Base-by-base conservation (phyloP, 2,113 vertebrate genomes). In the Varanus salvator region DNA sequence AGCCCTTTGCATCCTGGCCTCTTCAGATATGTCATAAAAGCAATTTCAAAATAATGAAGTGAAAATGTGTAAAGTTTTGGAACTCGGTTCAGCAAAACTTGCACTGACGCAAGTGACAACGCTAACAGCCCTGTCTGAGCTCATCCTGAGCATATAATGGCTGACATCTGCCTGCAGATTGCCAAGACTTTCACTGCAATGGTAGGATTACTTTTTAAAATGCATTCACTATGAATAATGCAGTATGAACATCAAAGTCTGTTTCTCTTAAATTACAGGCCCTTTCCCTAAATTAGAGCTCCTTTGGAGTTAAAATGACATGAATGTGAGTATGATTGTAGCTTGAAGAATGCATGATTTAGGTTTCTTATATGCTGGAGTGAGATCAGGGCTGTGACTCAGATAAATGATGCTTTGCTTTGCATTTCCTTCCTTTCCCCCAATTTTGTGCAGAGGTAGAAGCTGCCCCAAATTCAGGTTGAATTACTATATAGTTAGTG, bases 151-250 rank as follows among this genome's bases (percentile, higher is more conserved):
- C 8, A 15, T 71, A 85, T 85, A 77, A 89, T 89, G 84, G 83
- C 64, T 90, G 89, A 85, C 6, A 71, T 80, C 87, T 88, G 87
- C 74, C 74, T 80, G 69, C 44, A 57, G 64, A 50, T 78, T 89
- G 83, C 64, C 48, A 85, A 78, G 50, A 57, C 27, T 9, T 69
- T 90, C 83, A 90, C n/a, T 44, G 48, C 66, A 57, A 29, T 76
- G 69, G 69, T 81, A 80, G 50, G 75, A 44, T 80, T 90, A 31
- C 64, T 19, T 72, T 90, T 90, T 57, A 60, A 86, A 80, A 60
- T 64, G 76, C 84, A 31, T 69, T 80, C n/a, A 71, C 75, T 71
- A 86, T 90, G 84, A 90, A 85, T 80, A 85, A 86, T 86, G 76
- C 89, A 80, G 68, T 44, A 90, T 80, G 83, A 71, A 86, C 66